Conservation (phyloP, 1,140 invertebrate species). For the Leptopilina clavipes region DNA sequence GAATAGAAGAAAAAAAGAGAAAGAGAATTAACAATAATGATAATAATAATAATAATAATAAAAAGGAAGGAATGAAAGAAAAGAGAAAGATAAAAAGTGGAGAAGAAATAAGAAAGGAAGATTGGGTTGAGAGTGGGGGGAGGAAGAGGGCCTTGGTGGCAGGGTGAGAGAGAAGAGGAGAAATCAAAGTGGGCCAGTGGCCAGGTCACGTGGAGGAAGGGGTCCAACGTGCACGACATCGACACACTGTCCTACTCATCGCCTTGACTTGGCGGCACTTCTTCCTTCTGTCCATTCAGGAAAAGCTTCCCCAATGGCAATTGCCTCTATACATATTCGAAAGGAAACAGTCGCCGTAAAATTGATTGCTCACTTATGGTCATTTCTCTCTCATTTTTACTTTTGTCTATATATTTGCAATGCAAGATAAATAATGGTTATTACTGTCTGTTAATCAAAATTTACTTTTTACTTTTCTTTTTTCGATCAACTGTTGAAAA, state of each 20-base stretch:
- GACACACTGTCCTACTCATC: slow-evolving; percentile 76
- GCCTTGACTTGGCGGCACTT: slow-evolving; percentile 51
- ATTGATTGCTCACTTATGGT: not conserved
- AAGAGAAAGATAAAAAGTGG: slow-evolving; percentile 33
- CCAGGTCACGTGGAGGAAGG: slow-evolving; percentile 73
- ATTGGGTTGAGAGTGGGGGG: slow-evolving; percentile 37
- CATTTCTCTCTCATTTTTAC: not conserved
- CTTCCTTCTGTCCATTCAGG: slow-evolving; percentile 65
- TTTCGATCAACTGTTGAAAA: no score
- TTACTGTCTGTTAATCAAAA: no score
- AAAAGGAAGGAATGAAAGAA: slow-evolving; percentile 36
- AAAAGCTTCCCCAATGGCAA: slow-evolving; percentile 55
- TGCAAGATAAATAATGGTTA: no score
- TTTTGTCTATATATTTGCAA: no score
- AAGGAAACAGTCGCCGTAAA: slow-evolving; percentile 1
- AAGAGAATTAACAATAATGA: slow-evolving; percentile 4
- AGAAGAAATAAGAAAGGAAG: slow-evolving; percentile 42
- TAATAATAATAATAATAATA: slow-evolving; percentile 9
- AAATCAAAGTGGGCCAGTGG: slow-evolving; percentile 74
- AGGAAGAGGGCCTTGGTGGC: slow-evolving; percentile 36
- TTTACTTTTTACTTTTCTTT: no score
- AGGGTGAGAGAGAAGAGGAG: slow-evolving; percentile 52
- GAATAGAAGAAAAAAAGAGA: slow-evolving; percentile 31
- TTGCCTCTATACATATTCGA: not conserved
- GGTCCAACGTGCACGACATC: slow-evolving; percentile 68